A percentile compares a stretch with the other conserved stretches of the same genome.
Conservation (phyloP, 2,888 invertebrate species). For the Spialia ferax region DNA sequence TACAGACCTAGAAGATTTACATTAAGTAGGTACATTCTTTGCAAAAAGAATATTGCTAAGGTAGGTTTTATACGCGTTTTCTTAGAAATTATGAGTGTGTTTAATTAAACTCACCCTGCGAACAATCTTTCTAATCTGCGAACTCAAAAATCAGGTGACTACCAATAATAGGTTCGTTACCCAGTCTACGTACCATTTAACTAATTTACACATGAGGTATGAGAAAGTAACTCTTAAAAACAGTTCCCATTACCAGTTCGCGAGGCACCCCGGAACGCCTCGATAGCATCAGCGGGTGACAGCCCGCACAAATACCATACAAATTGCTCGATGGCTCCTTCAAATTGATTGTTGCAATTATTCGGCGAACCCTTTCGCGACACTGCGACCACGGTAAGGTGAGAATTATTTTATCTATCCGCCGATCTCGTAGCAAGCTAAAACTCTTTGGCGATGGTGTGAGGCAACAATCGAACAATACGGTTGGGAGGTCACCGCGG, state of each 20-base stretch:
- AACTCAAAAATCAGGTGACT: too few relatives aligned
- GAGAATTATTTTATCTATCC: slow-evolving; percentile 82
- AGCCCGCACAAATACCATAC: slow-evolving; percentile 86
- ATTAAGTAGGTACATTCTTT: too few relatives aligned
- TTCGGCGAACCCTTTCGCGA: slow-evolving; percentile 83
- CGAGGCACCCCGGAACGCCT: slow-evolving; percentile 72
- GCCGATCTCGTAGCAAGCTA: slow-evolving; percentile 62
- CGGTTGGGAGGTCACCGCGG: slow-evolving; percentile 70
- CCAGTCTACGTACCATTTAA: slow-evolving; percentile 46
- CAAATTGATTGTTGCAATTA: slow-evolving; percentile 86
- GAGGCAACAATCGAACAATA: slow-evolving; percentile 68
- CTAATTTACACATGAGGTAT: slow-evolving; percentile 71
- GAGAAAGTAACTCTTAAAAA: slow-evolving; percentile 75
- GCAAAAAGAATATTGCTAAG: too few relatives aligned
- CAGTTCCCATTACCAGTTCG: slow-evolving; percentile 68
- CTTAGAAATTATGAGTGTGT: too few relatives aligned
- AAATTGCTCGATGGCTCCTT: slow-evolving; percentile 84
- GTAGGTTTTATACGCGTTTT: too few relatives aligned
- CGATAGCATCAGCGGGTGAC: slow-evolving; percentile 84
- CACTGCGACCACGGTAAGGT: slow-evolving; percentile 78
- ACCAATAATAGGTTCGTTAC: too few relatives aligned
- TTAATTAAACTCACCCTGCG: too few relatives aligned
- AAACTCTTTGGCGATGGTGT: slow-evolving; percentile 82
- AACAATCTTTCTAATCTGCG: too few relatives aligned
- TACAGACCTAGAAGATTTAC: too few relatives aligned